Evolutionary conservation across 2,113 vertebrate genomes (phyloP).

Genomic region (Thermophis baileyi): DNA sequence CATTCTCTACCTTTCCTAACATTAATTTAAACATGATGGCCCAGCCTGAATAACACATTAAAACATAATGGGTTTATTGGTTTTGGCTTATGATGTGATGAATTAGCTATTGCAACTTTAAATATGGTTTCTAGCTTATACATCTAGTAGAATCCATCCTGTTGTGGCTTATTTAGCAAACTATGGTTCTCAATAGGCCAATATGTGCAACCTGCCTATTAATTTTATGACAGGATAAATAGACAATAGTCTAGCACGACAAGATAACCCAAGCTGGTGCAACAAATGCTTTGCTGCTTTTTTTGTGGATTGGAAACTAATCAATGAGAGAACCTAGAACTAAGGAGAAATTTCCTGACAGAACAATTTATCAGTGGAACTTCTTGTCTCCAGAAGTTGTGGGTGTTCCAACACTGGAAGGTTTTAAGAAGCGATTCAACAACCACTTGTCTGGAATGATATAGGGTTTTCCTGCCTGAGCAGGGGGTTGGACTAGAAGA

Average conservation of each 20-base stretch:
- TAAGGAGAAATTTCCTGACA: no score
- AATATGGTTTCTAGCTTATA: background rate
- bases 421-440: background rate
- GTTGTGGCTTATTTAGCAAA: background rate
- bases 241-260: background rate
- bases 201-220: background rate
- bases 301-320: background rate
- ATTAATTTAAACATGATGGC: no score
- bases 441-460: background rate
- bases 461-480: background rate
- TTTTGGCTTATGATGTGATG: no score
- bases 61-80: background rate
- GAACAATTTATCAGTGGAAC: no score
- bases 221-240: background rate
- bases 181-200: background rate
- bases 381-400: no score
- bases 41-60: background rate
- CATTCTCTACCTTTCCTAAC: no score
- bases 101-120: background rate
- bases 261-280: background rate
- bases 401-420: background rate
- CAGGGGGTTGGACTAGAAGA: background rate
- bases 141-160: background rate
- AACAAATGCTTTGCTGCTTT: background rate
- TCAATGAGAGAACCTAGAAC: background rate